These are phyloP conservation scores for Ferrisia virgata DNA, from an alignment of 2,888 invertebrate genomes.

Conservation along the genomic window DNA sequence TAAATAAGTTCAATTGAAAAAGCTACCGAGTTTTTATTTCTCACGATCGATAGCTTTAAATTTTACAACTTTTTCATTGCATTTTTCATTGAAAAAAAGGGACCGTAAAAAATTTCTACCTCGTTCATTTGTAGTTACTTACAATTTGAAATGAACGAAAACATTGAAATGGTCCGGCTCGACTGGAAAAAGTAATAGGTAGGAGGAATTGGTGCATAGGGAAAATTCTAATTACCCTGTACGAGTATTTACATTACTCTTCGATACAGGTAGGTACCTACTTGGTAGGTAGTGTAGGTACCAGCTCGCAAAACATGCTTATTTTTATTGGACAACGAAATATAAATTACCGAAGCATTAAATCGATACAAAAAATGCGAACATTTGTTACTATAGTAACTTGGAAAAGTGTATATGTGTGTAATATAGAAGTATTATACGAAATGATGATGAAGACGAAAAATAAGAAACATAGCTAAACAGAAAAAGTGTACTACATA, in stretches of 20 bases:
- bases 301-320: background rate
- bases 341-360: constrained; percentile 19
- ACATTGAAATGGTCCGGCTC: background rate
- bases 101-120: background rate
- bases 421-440: too few relatives aligned
- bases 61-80: constrained; percentile 1
- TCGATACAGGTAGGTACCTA: background rate
- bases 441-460: background rate
- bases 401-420: background rate
- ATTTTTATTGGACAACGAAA: background rate
- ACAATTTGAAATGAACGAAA: background rate
- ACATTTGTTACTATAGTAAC: constrained; percentile 30
- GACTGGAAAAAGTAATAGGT: background rate
- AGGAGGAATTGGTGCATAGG: background rate
- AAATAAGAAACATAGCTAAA: background rate
- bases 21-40: background rate
- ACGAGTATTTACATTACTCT: background rate
- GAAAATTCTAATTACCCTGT: background rate
- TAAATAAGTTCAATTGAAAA: background rate
- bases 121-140: background rate
- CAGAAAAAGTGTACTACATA: background rate
- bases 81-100: background rate
- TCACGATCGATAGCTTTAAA: background rate
- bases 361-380: constrained; percentile 20
- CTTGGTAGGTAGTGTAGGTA: too few relatives aligned